Conservation (phyloP, 2,113 vertebrate species). For the Vidua chalybeata region DNA sequence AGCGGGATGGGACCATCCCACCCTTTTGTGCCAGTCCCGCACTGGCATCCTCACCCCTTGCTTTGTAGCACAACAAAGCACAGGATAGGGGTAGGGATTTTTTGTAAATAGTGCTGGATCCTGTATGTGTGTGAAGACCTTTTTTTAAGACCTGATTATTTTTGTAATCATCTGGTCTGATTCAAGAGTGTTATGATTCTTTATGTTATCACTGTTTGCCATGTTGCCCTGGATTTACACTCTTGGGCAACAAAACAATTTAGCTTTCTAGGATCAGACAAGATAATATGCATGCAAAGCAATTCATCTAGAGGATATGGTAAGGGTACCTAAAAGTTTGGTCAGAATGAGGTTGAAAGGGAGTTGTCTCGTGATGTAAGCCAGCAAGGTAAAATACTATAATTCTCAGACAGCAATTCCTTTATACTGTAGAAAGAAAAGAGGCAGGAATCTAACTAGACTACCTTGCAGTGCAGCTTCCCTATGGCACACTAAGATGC, state of each 20-base stretch:
- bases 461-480: not conserved
- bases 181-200: not conserved
- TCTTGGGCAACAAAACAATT: not conserved
- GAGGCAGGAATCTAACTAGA: not conserved
- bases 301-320: not conserved
- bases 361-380: not conserved
- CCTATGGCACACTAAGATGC: not conserved
- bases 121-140: not conserved
- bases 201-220: not conserved
- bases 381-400: not conserved
- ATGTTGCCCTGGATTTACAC: not conserved
- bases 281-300: not conserved
- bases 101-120: not conserved
- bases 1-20: not conserved
- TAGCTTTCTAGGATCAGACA: not conserved
- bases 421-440: constrained; percentile 7
- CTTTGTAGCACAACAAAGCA: not conserved
- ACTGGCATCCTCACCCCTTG: not conserved
- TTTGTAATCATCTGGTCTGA: not conserved
- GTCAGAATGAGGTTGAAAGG: not conserved
- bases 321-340: not conserved
- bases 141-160: not conserved
- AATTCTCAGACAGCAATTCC: not conserved
- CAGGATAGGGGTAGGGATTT: not conserved
- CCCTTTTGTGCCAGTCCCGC: not conserved